phyloP scores from a whole-genome alignment of 2,113 vertebrate genomes.

The Mastomys natalensis region DNA sequence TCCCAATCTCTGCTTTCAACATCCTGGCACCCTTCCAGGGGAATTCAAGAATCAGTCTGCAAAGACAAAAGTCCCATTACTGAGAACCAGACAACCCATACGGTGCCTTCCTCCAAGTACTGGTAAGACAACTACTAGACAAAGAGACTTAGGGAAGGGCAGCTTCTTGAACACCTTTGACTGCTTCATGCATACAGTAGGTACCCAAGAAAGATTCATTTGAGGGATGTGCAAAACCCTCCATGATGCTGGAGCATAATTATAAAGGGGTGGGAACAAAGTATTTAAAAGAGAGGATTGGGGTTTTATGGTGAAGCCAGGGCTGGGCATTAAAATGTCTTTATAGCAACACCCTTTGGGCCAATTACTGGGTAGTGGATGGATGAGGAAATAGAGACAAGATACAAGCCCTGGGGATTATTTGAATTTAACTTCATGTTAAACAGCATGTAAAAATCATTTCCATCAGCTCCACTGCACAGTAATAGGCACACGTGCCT shows the following conservation, averaged over 20 bases:
- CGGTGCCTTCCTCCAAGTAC: not conserved
- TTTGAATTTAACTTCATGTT: not conserved
- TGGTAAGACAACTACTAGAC: not conserved
- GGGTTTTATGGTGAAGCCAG: not conserved
- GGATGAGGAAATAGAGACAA: not conserved
- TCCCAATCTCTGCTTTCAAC: not conserved
- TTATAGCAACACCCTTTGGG: not conserved
- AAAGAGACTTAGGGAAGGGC: not conserved
- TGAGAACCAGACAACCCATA: not conserved
- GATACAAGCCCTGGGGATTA: not conserved
- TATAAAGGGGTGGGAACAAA: not conserved
- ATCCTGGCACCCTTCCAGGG: not conserved
- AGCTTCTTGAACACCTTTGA: not conserved
- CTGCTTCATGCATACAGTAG: not conserved
- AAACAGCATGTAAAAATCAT: not conserved
- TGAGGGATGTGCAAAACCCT: not conserved
- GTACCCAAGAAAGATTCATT: not conserved
- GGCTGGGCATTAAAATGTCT: not conserved
- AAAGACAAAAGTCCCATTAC: not conserved
- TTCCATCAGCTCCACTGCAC: not conserved
- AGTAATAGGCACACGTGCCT: not conserved
- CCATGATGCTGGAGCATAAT: not conserved
- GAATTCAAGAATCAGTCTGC: not conserved
- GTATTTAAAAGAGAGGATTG: not conserved
- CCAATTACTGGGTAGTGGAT: not conserved